phyloP scores from a whole-genome alignment of 2,888 invertebrate species.

The Microctonus brassicae region DNA sequence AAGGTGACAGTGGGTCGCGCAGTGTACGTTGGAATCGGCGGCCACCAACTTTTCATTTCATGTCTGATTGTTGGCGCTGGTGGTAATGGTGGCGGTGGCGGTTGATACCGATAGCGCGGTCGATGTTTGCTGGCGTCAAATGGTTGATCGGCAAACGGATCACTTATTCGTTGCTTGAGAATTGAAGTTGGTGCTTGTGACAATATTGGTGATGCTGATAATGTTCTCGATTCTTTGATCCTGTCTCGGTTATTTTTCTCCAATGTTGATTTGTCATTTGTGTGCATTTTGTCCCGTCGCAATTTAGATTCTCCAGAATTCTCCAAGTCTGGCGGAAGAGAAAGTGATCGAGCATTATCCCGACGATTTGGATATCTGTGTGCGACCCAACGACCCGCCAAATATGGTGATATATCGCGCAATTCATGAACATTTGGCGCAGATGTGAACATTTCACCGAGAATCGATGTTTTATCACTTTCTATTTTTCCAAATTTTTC shows the following conservation, averaged over 20 bases:
- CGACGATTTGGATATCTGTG: slow-evolving; percentile 81
- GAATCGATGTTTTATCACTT: slow-evolving; percentile 72
- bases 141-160: slow-evolving; percentile 76
- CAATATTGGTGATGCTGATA: slow-evolving; percentile 50
- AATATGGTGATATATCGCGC: slow-evolving; percentile 82
- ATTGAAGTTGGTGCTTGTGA: slow-evolving; percentile 67
- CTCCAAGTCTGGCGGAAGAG: slow-evolving; percentile 68
- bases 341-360: slow-evolving; percentile 78
- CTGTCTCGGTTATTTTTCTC: slow-evolving; percentile 35
- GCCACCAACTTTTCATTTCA: slow-evolving; percentile 71
- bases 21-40: slow-evolving; percentile 71
- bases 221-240: slow-evolving; percentile 37
- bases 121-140: slow-evolving; percentile 84
- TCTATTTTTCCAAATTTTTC: slow-evolving; percentile 76
- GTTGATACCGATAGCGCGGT: slow-evolving; percentile 83
- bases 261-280: slow-evolving; percentile 32
- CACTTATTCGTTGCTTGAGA: slow-evolving; percentile 62
- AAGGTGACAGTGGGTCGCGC: slow-evolving; percentile 80
- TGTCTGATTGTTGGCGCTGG: slow-evolving; percentile 65
- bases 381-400: slow-evolving; percentile 85
- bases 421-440: slow-evolving; percentile 84
- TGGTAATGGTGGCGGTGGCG: slow-evolving; percentile 74
- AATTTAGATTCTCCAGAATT: slow-evolving; percentile 30
- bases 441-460: slow-evolving; percentile 85
- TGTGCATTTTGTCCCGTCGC: slow-evolving; percentile 27